Evolutionary conservation across 2,888 invertebrate genomes (phyloP), one percentile per base, ranked within the genome.

Genomic region (Odontomyia ornata): DNA sequence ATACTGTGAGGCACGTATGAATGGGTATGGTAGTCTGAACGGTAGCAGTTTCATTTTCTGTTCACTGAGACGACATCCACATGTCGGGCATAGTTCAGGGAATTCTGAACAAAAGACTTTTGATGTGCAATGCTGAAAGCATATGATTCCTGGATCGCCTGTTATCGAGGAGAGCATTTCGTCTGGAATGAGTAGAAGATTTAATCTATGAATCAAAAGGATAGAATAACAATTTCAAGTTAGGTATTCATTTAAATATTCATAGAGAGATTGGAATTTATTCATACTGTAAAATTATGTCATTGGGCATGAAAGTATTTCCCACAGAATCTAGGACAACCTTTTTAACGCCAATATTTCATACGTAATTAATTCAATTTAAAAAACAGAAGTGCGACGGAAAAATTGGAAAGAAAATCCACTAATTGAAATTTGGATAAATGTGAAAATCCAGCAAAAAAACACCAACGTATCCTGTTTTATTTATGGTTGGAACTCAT

Each of bases 101-200:
- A 96, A 89, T 81, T 88, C 87, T 83, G 93, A 93, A 85, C 95
- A 95, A 88, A 96, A 95, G 81, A 96, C 91, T 88, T 93, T 92
- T 80, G 92, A 90, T 77, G 90, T 91, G 86, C 96, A 96, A 87
- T 97, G 97, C 88, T 95, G 94, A 88, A 95, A 95, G 89, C 96
- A 96, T 85, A 95, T 90, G 85, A 96, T 93, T 83, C 93, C 93
- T 82, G 93, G 93, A 89, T 94, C 93, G 89, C 84, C 85, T 82
- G 84, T 85, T 52, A 71, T 77, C 23, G 76, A 81, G 78, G 83
- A 82, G 80, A 83, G 80, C 83, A 84, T 83, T 47, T 69, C 46
- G 18, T 64, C 64, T 64, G 64, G 7, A 64, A 64, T 13, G 25
- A 13, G 69, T 79, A 77, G 1, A 15, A 27, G 28, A 62, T 36